These are phyloP conservation scores for Drosophila trichaetosa DNA, from an alignment of 2,888 invertebrate genomes.

Conservation along the genomic window DNA sequence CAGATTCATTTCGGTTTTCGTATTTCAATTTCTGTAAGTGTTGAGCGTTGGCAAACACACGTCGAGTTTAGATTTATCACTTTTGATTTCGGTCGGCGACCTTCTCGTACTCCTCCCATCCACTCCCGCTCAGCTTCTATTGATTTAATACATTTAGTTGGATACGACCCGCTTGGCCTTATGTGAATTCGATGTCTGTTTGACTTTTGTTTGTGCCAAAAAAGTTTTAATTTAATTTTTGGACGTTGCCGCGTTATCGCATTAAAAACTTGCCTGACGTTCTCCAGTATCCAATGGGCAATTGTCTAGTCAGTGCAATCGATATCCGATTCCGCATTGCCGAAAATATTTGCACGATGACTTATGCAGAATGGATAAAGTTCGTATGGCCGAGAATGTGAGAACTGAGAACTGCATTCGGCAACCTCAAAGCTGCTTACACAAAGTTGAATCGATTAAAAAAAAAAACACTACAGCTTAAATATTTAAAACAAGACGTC, in stretches of 20 bases:
- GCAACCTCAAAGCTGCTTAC: not conserved
- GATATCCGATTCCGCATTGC: constrained; percentile 3
- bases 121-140: constrained; percentile 50
- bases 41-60: constrained; percentile 51
- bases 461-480: not conserved
- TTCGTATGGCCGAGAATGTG: constrained; percentile 6
- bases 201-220: constrained; percentile 49
- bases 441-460: not conserved
- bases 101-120: not conserved
- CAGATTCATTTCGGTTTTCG: constrained; percentile 41
- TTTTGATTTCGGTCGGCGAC: constrained; percentile 67
- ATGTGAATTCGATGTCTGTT: constrained; percentile 36
- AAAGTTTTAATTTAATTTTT: constrained; percentile 74
- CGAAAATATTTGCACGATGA: constrained; percentile 36
- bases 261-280: constrained; percentile 63
- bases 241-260: constrained; percentile 55
- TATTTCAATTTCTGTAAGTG: constrained; percentile 71
- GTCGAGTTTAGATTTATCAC: constrained; percentile 80
- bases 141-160: constrained; percentile 80
- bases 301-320: constrained; percentile 6
- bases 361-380: constrained; percentile 44
- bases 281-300: constrained; percentile 8
- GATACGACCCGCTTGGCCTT: constrained; percentile 37
- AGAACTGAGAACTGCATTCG: not conserved
- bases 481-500: not conserved